phyloP scores from a whole-genome alignment of 2,797 vertebrate genomes.

The Podargus strigoides region DNA sequence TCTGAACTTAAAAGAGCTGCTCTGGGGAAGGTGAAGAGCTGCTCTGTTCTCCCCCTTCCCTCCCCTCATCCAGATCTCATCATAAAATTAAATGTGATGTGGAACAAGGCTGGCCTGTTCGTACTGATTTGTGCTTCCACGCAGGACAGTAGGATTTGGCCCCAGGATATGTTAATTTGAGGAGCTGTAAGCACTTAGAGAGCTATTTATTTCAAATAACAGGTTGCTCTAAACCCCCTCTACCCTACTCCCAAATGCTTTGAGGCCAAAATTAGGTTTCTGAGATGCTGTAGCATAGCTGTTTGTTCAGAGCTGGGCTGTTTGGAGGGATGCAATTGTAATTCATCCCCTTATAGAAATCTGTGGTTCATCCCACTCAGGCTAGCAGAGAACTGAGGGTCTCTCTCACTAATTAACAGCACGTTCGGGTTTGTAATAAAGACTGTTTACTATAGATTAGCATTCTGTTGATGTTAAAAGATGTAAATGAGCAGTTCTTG shows the following conservation, averaged over 20 bases:
- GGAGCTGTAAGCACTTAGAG: not conserved
- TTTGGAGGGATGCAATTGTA: not conserved
- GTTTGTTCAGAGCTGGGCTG: not conserved
- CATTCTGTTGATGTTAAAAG: slow-evolving; percentile 39
- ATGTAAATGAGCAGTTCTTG: slow-evolving; percentile 54
- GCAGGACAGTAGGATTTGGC: not conserved
- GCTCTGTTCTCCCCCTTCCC: not conserved
- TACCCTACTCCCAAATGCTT: slow-evolving; percentile 25
- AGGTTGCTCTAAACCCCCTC: slow-evolving; percentile 27
- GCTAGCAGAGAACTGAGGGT: not conserved
- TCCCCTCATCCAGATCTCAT: not conserved
- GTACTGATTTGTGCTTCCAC: not conserved
- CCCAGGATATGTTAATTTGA: not conserved
- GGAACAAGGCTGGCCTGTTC: not conserved
- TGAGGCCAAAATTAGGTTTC: slow-evolving; percentile 17
- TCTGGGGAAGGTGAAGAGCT: not conserved
- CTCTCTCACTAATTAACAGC: slow-evolving; percentile 32
- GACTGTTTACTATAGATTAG: slow-evolving; percentile 49
- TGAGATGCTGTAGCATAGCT: not conserved
- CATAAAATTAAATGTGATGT: not conserved
- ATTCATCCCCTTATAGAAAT: not conserved
- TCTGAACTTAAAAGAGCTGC: not conserved
- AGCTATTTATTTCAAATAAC: slow-evolving; percentile 15
- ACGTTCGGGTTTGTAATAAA: not conserved
- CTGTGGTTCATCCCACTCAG: slow-evolving; percentile 10